phyloP scores from a whole-genome alignment of 2,113 vertebrate species.

The Lagopus muta region DNA sequence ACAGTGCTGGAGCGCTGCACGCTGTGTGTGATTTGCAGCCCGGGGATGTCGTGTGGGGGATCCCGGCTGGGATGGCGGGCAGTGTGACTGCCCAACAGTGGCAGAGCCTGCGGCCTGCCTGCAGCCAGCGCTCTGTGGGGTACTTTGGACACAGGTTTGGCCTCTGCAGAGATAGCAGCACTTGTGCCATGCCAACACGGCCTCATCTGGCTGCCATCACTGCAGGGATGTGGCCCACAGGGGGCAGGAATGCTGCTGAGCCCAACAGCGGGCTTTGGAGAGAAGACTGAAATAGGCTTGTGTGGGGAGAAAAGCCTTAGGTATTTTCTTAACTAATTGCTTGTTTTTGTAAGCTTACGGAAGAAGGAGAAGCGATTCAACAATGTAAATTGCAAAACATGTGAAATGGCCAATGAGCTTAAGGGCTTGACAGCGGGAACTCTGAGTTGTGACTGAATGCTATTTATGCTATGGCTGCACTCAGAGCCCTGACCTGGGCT shows the following conservation, averaged over 20 bases:
- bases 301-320: conserved; percentile 1
- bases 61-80: background rate
- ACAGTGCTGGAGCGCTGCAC: background rate
- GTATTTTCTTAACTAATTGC: conserved; percentile 48
- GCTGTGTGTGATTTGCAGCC: background rate
- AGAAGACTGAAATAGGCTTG: background rate
- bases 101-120: background rate
- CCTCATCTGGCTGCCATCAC: conserved; percentile 47
- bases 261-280: background rate
- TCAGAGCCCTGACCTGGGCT: background rate
- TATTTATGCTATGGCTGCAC: background rate
- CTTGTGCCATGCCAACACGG: background rate
- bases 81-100: background rate
- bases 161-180: background rate
- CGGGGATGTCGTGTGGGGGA: background rate
- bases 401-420: background rate
- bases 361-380: background rate
- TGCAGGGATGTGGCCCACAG: background rate
- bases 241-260: background rate
- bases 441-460: background rate
- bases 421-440: background rate
- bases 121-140: background rate
- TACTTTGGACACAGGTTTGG: background rate
- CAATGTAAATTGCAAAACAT: conserved; percentile 9
- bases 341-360: conserved; percentile 23